Percentiles rank a stretch among this genome's conserved stretches.
These are phyloP conservation scores for Tenualosa thibaudeaui DNA, from an alignment of 2,797 vertebrate species.

Conservation along the genomic window DNA sequence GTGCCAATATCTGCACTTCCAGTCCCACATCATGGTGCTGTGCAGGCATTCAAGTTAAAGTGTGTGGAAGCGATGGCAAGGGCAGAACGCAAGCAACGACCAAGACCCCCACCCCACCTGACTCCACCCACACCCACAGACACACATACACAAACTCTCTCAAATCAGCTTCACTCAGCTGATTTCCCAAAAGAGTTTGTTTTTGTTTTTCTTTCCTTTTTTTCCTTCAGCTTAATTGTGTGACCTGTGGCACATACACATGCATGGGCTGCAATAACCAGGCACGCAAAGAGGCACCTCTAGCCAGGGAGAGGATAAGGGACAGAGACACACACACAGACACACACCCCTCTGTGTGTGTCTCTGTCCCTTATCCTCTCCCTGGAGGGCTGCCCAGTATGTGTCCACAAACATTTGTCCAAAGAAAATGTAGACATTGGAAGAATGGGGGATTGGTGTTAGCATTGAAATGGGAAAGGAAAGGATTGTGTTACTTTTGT, in stretches of 20 bases:
- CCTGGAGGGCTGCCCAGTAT: constrained; percentile 26
- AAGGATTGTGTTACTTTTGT: constrained; percentile 18
- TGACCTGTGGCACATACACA: constrained; percentile 45
- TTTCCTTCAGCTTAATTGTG: constrained; percentile 56
- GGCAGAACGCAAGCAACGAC: constrained; percentile 5
- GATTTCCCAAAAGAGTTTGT: constrained; percentile 35
- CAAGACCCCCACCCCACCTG: too few relatives aligned
- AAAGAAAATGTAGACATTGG: constrained; percentile 39
- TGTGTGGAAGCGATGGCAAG: constrained; percentile 52
- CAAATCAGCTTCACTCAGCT: not conserved
- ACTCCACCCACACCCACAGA: too few relatives aligned
- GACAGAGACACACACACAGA: not conserved
- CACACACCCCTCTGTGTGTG: too few relatives aligned
- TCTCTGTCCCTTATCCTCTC: not conserved
- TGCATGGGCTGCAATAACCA: constrained; percentile 21
- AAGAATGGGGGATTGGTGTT: not conserved
- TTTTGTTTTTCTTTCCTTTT: constrained; percentile 42
- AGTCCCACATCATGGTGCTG: constrained; percentile 19
- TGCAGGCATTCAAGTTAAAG: constrained; percentile 45
- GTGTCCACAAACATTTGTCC: constrained; percentile 46
- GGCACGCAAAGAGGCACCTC: constrained; percentile 56
- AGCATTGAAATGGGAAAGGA: constrained; percentile 1
- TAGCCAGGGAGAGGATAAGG: constrained; percentile 6
- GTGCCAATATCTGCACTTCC: constrained; percentile 39
- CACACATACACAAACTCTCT: not conserved